Evolutionary conservation across 2,113 vertebrate genomes (phyloP).

Genomic region (Phalacrocorax carbo): DNA sequence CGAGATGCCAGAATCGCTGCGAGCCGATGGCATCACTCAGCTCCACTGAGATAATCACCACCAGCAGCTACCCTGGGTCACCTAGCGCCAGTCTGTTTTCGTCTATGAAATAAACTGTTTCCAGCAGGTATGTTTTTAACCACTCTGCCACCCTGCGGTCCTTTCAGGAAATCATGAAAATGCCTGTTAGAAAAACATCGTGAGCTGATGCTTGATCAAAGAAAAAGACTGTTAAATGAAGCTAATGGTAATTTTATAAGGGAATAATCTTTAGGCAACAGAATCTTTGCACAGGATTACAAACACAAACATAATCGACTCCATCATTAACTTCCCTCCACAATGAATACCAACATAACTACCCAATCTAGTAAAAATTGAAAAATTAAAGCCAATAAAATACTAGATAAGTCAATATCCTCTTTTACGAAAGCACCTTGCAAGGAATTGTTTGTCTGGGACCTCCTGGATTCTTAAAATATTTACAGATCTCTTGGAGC

Average conservation of each 20-base stretch:
- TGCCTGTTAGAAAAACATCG: not conserved
- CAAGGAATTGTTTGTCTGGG: not conserved
- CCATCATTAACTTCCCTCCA: not conserved
- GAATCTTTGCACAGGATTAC: not conserved
- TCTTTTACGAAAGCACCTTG: not conserved
- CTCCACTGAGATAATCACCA: not conserved
- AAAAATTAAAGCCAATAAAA: not conserved
- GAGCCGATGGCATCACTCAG: not conserved
- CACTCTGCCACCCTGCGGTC: conserved; percentile 45
- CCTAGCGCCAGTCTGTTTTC: rapidly evolving
- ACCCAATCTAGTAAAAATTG: not conserved
- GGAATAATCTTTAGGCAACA: not conserved
- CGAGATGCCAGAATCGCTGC: rapidly evolving
- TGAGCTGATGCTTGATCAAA: not conserved
- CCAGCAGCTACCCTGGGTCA: not conserved
- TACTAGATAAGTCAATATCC: not conserved
- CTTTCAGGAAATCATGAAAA: not conserved
- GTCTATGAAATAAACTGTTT: not conserved
- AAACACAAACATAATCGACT: not conserved
- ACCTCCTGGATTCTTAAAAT: not conserved
- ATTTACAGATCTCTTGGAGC: not conserved
- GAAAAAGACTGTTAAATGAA: not conserved
- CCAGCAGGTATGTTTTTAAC: not conserved
- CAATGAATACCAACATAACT: not conserved
- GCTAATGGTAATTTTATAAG: not conserved